Conservation (phyloP, 2,888 invertebrate species). For the Agonopterix alstromeriana region DNA sequence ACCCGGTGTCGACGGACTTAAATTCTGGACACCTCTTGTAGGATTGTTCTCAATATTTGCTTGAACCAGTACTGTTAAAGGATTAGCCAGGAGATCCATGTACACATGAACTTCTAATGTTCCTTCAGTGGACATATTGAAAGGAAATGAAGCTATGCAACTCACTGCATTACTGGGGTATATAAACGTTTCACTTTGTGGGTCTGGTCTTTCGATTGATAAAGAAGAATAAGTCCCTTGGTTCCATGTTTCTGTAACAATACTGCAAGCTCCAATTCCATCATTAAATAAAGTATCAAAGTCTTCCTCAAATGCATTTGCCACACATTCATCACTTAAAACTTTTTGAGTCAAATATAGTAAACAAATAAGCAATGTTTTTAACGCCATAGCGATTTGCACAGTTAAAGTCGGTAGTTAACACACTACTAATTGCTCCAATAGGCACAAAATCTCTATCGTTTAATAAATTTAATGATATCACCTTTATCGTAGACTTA, state of each 20-base stretch:
- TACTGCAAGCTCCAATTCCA: constrained; percentile 18
- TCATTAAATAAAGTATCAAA: constrained; percentile 20
- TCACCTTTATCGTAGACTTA: background rate
- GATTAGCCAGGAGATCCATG: constrained; percentile 27
- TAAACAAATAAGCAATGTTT: background rate
- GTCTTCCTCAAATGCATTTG: constrained; percentile 4
- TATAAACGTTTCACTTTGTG: constrained; percentile 25
- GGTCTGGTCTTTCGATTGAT: constrained; percentile 20
- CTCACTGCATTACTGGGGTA: constrained; percentile 16
- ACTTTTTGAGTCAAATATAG: background rate
- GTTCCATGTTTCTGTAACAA: constrained; percentile 21
- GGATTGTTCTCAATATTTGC: constrained; percentile 10
- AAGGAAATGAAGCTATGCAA: constrained; percentile 22
- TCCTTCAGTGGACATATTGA: constrained; percentile 29
- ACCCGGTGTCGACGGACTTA: constrained; percentile 4
- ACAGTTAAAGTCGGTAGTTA: background rate
- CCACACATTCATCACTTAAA: background rate
- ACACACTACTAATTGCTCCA: background rate
- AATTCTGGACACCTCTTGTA: constrained; percentile 6
- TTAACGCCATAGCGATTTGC: background rate
- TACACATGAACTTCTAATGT: constrained; percentile 34
- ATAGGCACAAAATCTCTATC: background rate
- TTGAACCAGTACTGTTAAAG: constrained; percentile 30
- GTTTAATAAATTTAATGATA: background rate
- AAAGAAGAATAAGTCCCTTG: constrained; percentile 20